phyloP scores from a whole-genome alignment of 2,113 vertebrate genomes.

The Haplochromis burtoni region DNA sequence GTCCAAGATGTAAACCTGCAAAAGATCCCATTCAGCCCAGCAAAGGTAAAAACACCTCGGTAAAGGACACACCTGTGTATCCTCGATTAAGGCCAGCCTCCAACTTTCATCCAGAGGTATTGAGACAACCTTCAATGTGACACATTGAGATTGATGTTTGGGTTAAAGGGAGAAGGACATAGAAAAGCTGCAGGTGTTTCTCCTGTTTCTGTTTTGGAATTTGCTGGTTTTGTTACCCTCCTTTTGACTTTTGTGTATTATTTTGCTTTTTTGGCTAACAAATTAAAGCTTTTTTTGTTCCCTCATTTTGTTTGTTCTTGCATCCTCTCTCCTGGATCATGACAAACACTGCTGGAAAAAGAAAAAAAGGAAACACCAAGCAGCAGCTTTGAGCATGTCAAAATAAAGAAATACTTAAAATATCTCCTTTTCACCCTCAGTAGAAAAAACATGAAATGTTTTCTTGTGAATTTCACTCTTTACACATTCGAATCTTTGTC shows the following conservation, averaged over 20 bases:
- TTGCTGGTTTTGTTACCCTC: neutral
- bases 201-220: neutral
- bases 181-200: neutral
- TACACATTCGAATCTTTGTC: neutral
- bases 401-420: neutral
- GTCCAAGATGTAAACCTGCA: neutral
- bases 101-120: neutral
- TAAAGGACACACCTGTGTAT: neutral
- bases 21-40: neutral
- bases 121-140: neutral
- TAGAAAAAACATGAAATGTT: neutral
- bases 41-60: neutral
- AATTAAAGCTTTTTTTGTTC: neutral
- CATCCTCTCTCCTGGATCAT: neutral
- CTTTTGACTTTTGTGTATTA: neutral
- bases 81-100: neutral
- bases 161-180: neutral
- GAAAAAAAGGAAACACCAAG: neutral
- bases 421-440: neutral
- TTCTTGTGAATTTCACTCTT: neutral
- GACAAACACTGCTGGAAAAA: neutral
- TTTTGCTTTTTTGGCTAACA: neutral
- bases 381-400: neutral
- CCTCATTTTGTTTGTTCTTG: neutral
- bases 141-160: neutral